These are phyloP conservation scores for Scaptomyza cyrtandrae DNA, from an alignment of 2,888 invertebrate species.

Conservation along the genomic window DNA sequence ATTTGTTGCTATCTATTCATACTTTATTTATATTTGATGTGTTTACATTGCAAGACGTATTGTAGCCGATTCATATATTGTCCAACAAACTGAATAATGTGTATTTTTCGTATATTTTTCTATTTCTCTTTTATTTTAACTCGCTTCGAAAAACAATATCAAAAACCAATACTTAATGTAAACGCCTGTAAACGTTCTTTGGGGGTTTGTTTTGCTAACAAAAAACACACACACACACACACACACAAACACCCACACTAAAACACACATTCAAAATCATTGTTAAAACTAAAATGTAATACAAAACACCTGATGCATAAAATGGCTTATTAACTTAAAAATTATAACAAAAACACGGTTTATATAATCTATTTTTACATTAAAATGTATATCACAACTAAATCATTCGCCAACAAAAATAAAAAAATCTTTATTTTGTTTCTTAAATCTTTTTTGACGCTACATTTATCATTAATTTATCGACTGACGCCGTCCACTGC, in stretches of 20 bases:
- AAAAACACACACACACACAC: constrained; percentile 53
- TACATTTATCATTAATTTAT: constrained; percentile 30
- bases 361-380: constrained; percentile 24
- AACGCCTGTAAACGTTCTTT: constrained; percentile 80
- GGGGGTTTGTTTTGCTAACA: constrained; percentile 82
- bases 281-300: constrained; percentile 48
- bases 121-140: constrained; percentile 84
- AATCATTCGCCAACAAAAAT: constrained; percentile 25
- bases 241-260: constrained; percentile 24
- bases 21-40: constrained; percentile 38
- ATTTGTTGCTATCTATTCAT: constrained; percentile 56
- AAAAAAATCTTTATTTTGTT: constrained; percentile 18
- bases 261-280: constrained; percentile 52
- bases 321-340: constrained; percentile 65
- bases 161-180: constrained; percentile 70
- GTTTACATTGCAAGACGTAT: constrained; percentile 55
- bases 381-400: constrained; percentile 26
- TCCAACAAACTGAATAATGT: constrained; percentile 81
- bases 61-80: constrained; percentile 61
- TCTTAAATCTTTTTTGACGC: constrained; percentile 20
- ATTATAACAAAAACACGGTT: constrained; percentile 17
- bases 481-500: constrained; percentile 34
- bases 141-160: constrained; percentile 78
- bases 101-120: constrained; percentile 83
- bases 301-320: constrained; percentile 32